Conservation (phyloP, 2,113 vertebrate genomes). For the Rhea americana region DNA sequence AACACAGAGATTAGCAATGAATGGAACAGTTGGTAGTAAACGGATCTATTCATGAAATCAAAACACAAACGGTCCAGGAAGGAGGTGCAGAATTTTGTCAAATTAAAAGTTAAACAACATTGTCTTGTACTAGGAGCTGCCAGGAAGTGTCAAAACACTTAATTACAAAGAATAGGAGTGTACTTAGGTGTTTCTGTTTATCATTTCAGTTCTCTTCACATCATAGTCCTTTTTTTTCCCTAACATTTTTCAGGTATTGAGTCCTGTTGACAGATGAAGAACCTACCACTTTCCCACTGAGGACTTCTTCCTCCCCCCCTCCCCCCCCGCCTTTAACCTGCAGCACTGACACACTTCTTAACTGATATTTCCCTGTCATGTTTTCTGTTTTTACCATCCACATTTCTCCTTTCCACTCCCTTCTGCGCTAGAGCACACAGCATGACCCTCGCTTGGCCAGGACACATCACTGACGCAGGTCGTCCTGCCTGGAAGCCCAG, state of each 20-base stretch:
- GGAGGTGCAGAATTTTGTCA: constrained; percentile 67
- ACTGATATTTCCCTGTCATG: rapidly evolving
- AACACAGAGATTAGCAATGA: constrained; percentile 16
- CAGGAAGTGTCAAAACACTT: constrained; percentile 76
- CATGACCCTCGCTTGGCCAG: background rate
- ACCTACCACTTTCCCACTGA: background rate
- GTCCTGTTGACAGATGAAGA: constrained; percentile 4
- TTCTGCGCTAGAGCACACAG: constrained; percentile 30
- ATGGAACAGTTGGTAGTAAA: background rate
- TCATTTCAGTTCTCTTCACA: constrained; percentile 64
- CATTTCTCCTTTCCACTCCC: background rate
- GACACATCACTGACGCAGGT: background rate
- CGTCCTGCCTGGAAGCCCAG: background rate
- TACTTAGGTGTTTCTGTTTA: constrained; percentile 77
- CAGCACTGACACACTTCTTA: background rate
- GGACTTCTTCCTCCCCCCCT: background rate
- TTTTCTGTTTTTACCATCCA: background rate
- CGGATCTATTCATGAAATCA: constrained; percentile 33
- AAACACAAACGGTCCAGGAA: constrained; percentile 59
- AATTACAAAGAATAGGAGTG: constrained; percentile 70
- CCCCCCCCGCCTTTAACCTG: background rate
- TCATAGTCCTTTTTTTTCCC: constrained; percentile 31
- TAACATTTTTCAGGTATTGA: constrained; percentile 43
- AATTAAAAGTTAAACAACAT: constrained; percentile 75
- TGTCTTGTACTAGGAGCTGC: constrained; percentile 69